A percentile compares a stretch with the other conserved stretches of the same genome.
phyloP scores from a whole-genome alignment of 23 tunicate genomes.

The Aplidium turbinatum region DNA sequence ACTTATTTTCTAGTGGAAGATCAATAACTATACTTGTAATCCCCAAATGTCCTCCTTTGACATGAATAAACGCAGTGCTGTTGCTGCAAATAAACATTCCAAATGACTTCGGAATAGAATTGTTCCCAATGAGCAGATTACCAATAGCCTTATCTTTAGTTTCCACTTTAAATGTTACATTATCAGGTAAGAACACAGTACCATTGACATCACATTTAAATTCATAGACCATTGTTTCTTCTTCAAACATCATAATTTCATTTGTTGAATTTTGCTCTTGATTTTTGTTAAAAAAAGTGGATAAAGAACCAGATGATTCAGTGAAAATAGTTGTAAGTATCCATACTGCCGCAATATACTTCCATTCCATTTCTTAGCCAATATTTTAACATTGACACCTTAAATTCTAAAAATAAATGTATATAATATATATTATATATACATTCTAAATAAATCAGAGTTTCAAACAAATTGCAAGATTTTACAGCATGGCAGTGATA shows the following conservation, averaged over 20 bases:
- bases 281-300: too few relatives aligned
- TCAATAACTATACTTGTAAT: constrained; percentile 32
- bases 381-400: too few relatives aligned
- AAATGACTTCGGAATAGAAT: neutral
- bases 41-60: constrained; percentile 68
- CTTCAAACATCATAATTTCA: constrained; percentile 5
- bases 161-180: neutral
- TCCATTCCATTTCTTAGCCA: too few relatives aligned
- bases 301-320: too few relatives aligned
- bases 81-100: constrained; percentile 12
- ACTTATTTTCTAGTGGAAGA: neutral
- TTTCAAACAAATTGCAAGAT: too few relatives aligned
- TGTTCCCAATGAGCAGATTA: neutral
- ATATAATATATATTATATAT: too few relatives aligned
- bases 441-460: too few relatives aligned
- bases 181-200: neutral
- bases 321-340: too few relatives aligned
- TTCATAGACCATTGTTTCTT: neutral
- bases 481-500: too few relatives aligned
- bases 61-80: constrained; percentile 2
- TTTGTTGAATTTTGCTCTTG: too few relatives aligned
- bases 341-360: too few relatives aligned
- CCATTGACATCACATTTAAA: neutral
- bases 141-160: constrained; percentile 6
- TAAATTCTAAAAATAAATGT: too few relatives aligned